phyloP scores from a whole-genome alignment of 2,113 vertebrate genomes.

The Hippocampus barbouri region DNA sequence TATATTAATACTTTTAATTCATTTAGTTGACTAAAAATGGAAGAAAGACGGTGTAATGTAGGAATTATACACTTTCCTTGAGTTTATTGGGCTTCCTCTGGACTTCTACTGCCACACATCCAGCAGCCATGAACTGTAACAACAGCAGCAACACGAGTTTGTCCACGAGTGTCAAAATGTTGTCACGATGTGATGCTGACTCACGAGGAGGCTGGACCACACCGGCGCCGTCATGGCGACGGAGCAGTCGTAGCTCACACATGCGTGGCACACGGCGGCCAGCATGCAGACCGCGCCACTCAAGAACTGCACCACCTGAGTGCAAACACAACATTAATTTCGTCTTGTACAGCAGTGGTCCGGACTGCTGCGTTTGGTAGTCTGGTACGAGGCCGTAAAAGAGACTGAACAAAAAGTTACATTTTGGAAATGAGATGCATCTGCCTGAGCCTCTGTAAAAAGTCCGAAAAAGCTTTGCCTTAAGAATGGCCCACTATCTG shows the following conservation, averaged over 20 bases:
- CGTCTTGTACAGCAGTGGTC: not conserved
- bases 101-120: constrained; percentile 56
- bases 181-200: constrained; percentile 21
- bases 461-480: too few relatives aligned
- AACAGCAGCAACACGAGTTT: constrained; percentile 18
- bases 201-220: constrained; percentile 67
- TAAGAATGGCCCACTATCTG: too few relatives aligned
- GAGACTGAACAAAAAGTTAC: not conserved
- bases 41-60: not conserved
- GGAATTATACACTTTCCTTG: constrained; percentile 49
- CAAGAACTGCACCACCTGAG: constrained; percentile 65
- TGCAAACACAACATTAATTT: not conserved
- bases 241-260: constrained; percentile 65
- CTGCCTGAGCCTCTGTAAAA: not conserved
- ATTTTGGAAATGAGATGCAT: not conserved
- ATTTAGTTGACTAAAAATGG: too few relatives aligned
- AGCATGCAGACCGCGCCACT: constrained; percentile 55
- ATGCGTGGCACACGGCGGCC: constrained; percentile 58
- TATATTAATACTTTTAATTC: too few relatives aligned
- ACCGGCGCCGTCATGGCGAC: constrained; percentile 59
- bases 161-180: not conserved
- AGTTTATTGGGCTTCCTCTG: constrained; percentile 63
- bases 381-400: not conserved
- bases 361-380: too few relatives aligned
- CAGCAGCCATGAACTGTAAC: constrained; percentile 65